Conservation (phyloP, 2,888 invertebrate genomes). For the Chironomus riparius region DNA sequence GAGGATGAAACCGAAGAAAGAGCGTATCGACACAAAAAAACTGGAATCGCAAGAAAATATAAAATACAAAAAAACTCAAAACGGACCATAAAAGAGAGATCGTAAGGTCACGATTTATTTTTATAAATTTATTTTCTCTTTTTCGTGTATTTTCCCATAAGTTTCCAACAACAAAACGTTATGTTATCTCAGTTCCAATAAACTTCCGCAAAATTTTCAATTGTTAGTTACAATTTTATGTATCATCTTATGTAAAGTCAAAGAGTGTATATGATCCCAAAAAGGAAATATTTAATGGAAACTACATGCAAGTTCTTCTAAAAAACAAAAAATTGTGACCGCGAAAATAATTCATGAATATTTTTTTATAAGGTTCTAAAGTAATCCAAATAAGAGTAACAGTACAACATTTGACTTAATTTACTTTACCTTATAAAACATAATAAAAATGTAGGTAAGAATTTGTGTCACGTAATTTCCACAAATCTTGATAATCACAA, state of each 20-base stretch:
- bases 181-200: constrained; percentile 3
- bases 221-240: background rate
- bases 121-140: constrained; percentile 24
- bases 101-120: constrained; percentile 26
- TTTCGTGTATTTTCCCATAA: constrained; percentile 10
- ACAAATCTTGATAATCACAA: constrained; percentile 10
- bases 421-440: background rate
- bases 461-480: constrained; percentile 8
- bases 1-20: constrained; percentile 5
- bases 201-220: constrained; percentile 15
- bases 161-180: constrained; percentile 10
- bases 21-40: constrained; percentile 11
- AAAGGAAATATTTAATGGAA: no score
- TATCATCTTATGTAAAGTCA: background rate
- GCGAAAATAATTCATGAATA: background rate
- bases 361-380: background rate
- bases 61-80: constrained; percentile 10
- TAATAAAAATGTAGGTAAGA: background rate
- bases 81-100: constrained; percentile 24
- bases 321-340: no score
- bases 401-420: background rate
- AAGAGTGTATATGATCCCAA: no score
- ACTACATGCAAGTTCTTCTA: no score
- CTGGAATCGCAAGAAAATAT: constrained; percentile 24
- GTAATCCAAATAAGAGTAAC: no score